Evolutionary conservation across 2,113 vertebrate species (phyloP), one percentile per base, ranked within the genome.

Genomic region (Heptranchias perlo): DNA sequence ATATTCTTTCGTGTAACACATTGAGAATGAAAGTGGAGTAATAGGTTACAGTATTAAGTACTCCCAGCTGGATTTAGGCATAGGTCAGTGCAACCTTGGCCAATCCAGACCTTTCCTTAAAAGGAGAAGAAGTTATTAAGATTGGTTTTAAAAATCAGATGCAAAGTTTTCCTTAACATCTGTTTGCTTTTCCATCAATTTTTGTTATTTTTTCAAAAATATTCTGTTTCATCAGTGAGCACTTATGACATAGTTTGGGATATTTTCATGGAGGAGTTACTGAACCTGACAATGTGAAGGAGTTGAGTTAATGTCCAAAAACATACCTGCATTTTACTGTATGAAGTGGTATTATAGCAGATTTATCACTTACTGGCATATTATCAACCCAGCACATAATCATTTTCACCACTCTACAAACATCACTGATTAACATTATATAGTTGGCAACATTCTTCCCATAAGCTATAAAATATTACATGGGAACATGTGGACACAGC

Each of bases 381-480:
- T n/a, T 93, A 39, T 62, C 89, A 93, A 62, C 18, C 31, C n/a
- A n/a, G 31, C 47, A 14, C 21, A 25, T 39, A 39, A 64, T 58
- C 16, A 92, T 91, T 62, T 93, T 93, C n/a, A 93, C 58, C 58
- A 93, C 25, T n/a, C 58, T 39, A 93, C 58, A 39, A 44, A 92
- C 62, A 62, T 25, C n/a, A 93, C 58, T 62, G 58, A 93, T 62
- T n/a, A 93, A 62, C 31, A 39, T 64, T 61, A 62, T 64, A 2
- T n/a, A 93, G 58, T 39, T 93, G 58, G 35, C 89, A 93, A 62
- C 31, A 23, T 39, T 93, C 89, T 62, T 93, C n/a, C 58, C 89
- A 67, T 65, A 94, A 28, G 2, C 21, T 67, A 25, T 67, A 44
- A 94, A 94, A 94, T 47, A 65, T 94, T 67, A 47, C 52, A 14